Conservation (phyloP, 2,888 invertebrate genomes). For the Arrhopalites spinosus region DNA sequence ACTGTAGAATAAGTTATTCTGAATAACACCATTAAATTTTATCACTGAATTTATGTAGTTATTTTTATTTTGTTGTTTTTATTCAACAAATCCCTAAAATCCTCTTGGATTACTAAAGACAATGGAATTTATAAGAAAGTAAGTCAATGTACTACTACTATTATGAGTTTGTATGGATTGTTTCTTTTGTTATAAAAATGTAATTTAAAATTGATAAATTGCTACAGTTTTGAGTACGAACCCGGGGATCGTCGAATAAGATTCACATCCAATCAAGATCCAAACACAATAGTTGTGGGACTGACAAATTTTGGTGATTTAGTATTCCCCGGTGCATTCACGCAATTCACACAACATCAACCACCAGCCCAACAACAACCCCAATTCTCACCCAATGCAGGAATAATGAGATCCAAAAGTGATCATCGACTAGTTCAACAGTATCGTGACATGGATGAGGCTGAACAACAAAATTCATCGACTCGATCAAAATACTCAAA, state of each 20-base stretch:
- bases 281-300: slow-evolving; percentile 85
- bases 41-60: no score
- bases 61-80: no score
- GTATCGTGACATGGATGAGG: slow-evolving; percentile 65
- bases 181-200: no score
- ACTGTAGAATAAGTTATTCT: no score
- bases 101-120: no score
- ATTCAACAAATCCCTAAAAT: no score
- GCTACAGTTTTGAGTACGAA: slow-evolving; percentile 82
- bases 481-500: slow-evolving; percentile 43
- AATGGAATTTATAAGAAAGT: slow-evolving; percentile 85
- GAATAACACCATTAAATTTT: slow-evolving; percentile 95
- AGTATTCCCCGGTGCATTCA: slow-evolving; percentile 61
- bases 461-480: slow-evolving; percentile 25
- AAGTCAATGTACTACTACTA: no score
- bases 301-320: slow-evolving; percentile 89
- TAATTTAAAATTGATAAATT: no score
- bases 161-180: no score
- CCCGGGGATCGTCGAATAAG: slow-evolving; percentile 84
- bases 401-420: slow-evolving; percentile 89
- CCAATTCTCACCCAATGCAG: slow-evolving; percentile 66
- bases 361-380: slow-evolving; percentile 63
- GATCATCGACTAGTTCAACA: slow-evolving; percentile 88
- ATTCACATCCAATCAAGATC: slow-evolving; percentile 88
- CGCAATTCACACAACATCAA: slow-evolving; percentile 4